Evolutionary conservation across 2,797 vertebrate species (phyloP).

Genomic region (Macrochelys suwanniensis): DNA sequence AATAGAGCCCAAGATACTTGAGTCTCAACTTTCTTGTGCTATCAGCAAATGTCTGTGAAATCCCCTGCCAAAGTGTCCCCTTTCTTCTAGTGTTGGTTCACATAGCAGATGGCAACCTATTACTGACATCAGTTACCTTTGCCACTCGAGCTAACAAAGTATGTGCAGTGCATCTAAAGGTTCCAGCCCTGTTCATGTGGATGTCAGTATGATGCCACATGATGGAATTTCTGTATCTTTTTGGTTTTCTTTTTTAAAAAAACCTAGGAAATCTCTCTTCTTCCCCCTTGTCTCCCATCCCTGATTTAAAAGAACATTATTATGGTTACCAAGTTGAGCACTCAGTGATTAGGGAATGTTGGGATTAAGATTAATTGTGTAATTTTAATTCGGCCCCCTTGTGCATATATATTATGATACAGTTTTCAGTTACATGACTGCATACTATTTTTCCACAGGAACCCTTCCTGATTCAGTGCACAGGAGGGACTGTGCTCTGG

Average conservation of each 20-base stretch:
- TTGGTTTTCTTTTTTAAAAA: not conserved
- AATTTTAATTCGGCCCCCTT: not conserved
- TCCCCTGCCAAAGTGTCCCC: not conserved
- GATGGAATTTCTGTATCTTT: not conserved
- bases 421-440: not conserved
- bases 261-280: not conserved
- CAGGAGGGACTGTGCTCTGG: not conserved
- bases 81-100: not conserved
- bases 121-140: not conserved
- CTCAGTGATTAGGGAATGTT: not conserved
- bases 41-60: not conserved
- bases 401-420: too few species aligned
- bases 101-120: not conserved
- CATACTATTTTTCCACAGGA: not conserved
- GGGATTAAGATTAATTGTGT: not conserved
- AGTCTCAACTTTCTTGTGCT: not conserved
- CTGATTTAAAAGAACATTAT: not conserved
- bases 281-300: not conserved
- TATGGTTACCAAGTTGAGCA: not conserved
- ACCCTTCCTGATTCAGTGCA: not conserved
- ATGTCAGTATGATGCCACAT: not conserved
- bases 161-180: not conserved
- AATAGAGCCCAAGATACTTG: not conserved
- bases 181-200: not conserved
- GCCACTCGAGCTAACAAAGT: too few species aligned